Conservation (phyloP, 2,888 invertebrate species). For the Vandiemenella viatica region DNA sequence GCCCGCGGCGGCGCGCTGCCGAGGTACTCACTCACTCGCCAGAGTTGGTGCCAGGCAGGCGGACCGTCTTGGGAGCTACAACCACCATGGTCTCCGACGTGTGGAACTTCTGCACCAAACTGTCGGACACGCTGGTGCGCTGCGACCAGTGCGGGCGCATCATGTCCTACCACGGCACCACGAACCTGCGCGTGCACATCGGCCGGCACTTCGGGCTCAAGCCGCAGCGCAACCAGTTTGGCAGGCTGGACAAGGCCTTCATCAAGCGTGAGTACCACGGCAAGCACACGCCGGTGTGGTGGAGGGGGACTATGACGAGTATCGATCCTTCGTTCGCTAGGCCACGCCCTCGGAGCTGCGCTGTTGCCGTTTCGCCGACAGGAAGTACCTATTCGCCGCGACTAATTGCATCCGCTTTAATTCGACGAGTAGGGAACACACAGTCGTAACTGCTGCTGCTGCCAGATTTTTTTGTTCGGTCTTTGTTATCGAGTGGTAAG, state of each 20-base stretch:
- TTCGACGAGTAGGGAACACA: no score
- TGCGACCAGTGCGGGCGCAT: conserved; percentile 17
- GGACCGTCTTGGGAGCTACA: neutral
- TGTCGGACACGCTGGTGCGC: conserved; percentile 14
- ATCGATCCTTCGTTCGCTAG: conserved; percentile 1
- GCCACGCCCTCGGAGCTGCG: conserved; percentile 1
- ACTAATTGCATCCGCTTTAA: no score
- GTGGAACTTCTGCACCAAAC: conserved; percentile 17
- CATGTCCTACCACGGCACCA: conserved; percentile 19
- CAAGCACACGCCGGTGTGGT: neutral
- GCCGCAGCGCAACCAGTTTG: conserved; percentile 11
- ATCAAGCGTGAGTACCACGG: conserved; percentile 8
- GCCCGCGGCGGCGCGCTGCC: neutral
- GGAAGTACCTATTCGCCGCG: no score
- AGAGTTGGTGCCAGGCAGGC: neutral
- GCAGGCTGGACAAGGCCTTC: conserved; percentile 10
- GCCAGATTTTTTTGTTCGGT: no score
- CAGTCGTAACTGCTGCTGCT: no score
- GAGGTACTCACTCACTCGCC: neutral
- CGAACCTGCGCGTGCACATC: conserved; percentile 18
- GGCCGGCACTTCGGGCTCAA: conserved; percentile 17
- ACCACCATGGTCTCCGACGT: conserved; percentile 17
- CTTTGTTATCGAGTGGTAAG: no score
- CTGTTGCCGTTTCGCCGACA: neutral
- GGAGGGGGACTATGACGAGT: neutral